phyloP scores from a whole-genome alignment of 2,888 invertebrate genomes.

The Luperina testacea region DNA sequence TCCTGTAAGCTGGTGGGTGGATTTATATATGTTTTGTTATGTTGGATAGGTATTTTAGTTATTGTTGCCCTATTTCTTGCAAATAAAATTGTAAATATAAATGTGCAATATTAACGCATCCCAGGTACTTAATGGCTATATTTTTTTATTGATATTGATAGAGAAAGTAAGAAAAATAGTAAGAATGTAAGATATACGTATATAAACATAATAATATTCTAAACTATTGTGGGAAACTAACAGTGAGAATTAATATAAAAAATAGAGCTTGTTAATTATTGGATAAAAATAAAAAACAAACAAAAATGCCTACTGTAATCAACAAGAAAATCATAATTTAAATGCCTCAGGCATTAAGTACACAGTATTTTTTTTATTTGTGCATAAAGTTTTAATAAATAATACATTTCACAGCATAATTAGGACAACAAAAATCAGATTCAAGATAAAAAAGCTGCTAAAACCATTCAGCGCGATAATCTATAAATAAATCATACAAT shows the following conservation, averaged over 20 bases:
- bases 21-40: neutral
- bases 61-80: neutral
- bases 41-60: neutral
- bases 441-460: conserved; percentile 11
- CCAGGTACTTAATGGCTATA: neutral
- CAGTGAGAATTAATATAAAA: neutral
- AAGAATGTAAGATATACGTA: neutral
- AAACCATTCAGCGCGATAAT: conserved; percentile 54
- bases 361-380: no score
- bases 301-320: neutral
- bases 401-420: conserved; percentile 8
- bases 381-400: no score
- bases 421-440: conserved; percentile 9
- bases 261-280: neutral
- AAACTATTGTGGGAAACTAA: neutral
- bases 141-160: neutral
- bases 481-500: conserved; percentile 85
- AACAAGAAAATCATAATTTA: neutral
- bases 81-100: neutral
- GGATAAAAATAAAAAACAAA: neutral
- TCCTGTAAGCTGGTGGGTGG: neutral
- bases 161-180: neutral
- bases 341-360: no score
- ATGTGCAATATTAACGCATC: neutral
- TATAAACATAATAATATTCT: no score